Evolutionary conservation across 2,113 vertebrate genomes (phyloP).

Genomic region (Sebastes fasciatus): DNA sequence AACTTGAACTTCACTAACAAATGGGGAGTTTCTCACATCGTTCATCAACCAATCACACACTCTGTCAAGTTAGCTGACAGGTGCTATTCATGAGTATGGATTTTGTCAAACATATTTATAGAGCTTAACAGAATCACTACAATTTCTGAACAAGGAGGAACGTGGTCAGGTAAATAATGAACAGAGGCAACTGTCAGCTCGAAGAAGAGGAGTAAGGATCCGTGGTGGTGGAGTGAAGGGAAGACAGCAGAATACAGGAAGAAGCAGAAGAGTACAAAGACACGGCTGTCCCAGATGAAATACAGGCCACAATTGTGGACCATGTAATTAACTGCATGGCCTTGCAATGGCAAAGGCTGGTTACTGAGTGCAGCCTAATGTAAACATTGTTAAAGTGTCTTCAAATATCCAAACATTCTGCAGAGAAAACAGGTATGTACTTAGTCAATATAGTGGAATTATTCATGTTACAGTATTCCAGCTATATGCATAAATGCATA

Average conservation of each 20-base stretch:
- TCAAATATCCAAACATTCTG: not conserved
- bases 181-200: not conserved
- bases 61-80: not conserved
- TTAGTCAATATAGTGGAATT: too few species aligned
- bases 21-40: not conserved
- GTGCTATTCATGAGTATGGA: not conserved
- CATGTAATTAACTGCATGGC: not conserved
- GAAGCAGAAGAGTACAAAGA: not conserved
- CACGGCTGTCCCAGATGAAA: not conserved
- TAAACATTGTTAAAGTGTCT: not conserved
- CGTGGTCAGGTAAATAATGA: not conserved
- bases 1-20: not conserved
- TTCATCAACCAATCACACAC: not conserved
- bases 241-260: not conserved
- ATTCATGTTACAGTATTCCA: too few species aligned
- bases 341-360: not conserved
- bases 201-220: not conserved
- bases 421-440: not conserved
- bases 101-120: not conserved
- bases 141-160: not conserved
- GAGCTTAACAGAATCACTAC: not conserved
- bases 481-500: too few species aligned
- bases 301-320: not conserved
- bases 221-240: not conserved
- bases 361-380: not conserved